These are phyloP conservation scores for Aporophyla nigra DNA, from an alignment of 2,888 invertebrate species.

Conservation along the genomic window DNA sequence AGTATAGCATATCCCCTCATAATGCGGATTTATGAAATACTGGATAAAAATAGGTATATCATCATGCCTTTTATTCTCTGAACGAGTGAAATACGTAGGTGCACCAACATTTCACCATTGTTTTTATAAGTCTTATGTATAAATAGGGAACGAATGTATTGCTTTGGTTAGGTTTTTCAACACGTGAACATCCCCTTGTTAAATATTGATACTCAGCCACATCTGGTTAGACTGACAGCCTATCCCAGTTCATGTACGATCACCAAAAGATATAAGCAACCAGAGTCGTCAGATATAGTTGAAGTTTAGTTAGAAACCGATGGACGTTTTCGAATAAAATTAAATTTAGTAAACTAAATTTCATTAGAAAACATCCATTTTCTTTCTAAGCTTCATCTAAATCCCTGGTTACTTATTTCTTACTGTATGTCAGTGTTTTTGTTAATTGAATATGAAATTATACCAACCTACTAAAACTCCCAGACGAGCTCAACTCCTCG, in stretches of 20 bases:
- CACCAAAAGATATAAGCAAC: too few relatives aligned
- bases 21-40: background rate
- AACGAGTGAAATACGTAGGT: background rate
- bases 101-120: background rate
- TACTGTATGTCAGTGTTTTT: too few relatives aligned
- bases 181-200: background rate
- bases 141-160: background rate
- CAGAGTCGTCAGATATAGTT: too few relatives aligned
- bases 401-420: too few relatives aligned
- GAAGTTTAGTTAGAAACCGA: too few relatives aligned
- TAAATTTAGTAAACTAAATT: too few relatives aligned
- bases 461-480: constrained; percentile 88
- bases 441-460: background rate
- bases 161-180: background rate
- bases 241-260: too few relatives aligned
- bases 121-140: background rate
- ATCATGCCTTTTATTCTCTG: background rate
- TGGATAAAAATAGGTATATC: background rate
- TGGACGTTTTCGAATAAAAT: too few relatives aligned
- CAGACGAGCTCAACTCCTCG: constrained; percentile 89
- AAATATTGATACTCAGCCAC: background rate
- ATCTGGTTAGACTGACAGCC: background rate
- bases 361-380: too few relatives aligned
- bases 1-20: too few relatives aligned
- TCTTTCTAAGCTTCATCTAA: too few relatives aligned